phyloP scores from a whole-genome alignment of 2,113 vertebrate genomes.

The Nesoenas mayeri region DNA sequence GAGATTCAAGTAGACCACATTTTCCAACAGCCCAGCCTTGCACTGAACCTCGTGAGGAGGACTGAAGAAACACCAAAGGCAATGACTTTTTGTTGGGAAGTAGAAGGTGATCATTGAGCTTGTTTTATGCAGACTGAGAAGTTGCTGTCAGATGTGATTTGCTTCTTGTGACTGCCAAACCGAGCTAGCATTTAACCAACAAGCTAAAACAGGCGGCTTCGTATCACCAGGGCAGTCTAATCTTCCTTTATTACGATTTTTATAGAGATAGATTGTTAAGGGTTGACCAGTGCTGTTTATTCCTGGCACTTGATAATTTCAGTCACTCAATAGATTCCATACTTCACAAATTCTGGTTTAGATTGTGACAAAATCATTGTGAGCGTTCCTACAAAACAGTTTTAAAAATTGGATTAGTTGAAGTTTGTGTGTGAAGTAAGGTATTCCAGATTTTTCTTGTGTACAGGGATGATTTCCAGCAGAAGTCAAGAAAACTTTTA shows the following conservation, averaged over 20 bases:
- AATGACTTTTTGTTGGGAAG: background rate
- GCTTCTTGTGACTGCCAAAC: background rate
- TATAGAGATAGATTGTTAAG: background rate
- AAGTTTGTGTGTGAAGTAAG: slow-evolving; percentile 1
- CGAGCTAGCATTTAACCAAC: background rate
- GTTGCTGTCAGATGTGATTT: background rate
- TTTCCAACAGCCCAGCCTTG: background rate
- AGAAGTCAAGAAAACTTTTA: background rate
- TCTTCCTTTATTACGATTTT: background rate
- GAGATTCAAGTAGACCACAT: rapidly evolving
- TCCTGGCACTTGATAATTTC: background rate
- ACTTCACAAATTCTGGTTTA: background rate
- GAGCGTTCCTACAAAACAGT: background rate
- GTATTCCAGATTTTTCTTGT: slow-evolving; percentile 17
- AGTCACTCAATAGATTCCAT: background rate
- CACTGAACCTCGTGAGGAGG: background rate
- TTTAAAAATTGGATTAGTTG: background rate
- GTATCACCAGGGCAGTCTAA: background rate
- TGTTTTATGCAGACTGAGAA: background rate
- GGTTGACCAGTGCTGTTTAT: slow-evolving; percentile 4
- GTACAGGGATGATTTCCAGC: background rate
- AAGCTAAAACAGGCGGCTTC: background rate
- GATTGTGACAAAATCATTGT: background rate
- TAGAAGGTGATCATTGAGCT: background rate
- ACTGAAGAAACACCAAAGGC: rapidly evolving